Evolutionary conservation across 2,797 vertebrate species (phyloP).

Genomic region (Hoplostethus mediterraneus): DNA sequence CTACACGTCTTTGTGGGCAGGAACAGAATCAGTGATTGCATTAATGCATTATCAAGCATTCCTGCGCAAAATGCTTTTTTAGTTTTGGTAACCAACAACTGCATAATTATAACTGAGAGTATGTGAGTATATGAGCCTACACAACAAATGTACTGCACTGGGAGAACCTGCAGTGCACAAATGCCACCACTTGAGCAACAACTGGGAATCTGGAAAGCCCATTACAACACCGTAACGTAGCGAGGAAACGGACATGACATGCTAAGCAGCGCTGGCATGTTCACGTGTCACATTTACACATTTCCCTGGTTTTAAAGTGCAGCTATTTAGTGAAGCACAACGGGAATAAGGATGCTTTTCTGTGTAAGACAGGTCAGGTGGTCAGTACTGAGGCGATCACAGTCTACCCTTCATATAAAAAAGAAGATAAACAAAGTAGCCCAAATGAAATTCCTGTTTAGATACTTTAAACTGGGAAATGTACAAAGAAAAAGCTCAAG

Average conservation of each 20-base stretch:
- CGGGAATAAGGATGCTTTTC: background rate
- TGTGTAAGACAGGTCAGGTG: background rate
- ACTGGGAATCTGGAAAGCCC: background rate
- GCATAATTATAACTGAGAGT: background rate
- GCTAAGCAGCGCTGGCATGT: background rate
- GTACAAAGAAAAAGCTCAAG: background rate
- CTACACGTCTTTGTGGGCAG: background rate
- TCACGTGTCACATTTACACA: background rate
- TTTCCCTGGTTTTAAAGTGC: background rate
- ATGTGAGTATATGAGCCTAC: background rate
- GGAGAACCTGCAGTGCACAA: background rate
- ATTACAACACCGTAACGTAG: background rate
- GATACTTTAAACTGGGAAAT: background rate
- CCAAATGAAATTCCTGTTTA: background rate
- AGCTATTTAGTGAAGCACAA: background rate
- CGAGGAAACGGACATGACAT: background rate
- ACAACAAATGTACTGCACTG: constrained; percentile 1
- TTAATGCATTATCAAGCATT: constrained; percentile 22
- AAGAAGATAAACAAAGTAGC: background rate
- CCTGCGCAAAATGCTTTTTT: constrained; percentile 13
- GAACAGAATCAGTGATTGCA: background rate
- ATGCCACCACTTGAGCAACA: constrained; percentile 1
- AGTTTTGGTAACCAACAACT: constrained; percentile 11
- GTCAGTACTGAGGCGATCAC: constrained; percentile 1
- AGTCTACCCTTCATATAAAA: constrained; percentile 5